Evolutionary conservation across 2,797 vertebrate genomes (phyloP).

Genomic region (Pampus argenteus): DNA sequence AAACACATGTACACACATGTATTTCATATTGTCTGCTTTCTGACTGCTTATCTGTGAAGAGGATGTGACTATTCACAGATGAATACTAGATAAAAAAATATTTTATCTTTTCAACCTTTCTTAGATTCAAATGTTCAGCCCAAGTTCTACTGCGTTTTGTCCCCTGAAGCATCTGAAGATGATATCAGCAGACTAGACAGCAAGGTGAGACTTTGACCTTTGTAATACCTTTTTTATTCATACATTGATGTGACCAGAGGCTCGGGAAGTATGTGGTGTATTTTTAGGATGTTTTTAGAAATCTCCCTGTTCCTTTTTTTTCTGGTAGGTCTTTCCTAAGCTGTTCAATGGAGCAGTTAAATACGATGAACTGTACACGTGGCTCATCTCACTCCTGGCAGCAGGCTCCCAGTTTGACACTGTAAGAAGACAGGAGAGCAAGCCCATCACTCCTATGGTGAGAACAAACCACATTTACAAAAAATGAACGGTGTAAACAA

Average conservation of each 20-base stretch:
- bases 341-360: conserved; percentile 91
- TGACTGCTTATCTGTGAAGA: not conserved
- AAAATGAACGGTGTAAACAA: not conserved
- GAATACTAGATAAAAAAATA: conserved; percentile 6
- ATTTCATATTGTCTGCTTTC: not conserved
- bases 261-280: not conserved
- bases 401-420: conserved; percentile 96
- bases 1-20: not conserved
- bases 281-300: not conserved
- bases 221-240: not conserved
- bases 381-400: conserved; percentile 90
- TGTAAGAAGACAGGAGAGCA: conserved; percentile 92
- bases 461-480: conserved; percentile 60
- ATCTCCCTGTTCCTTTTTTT: not conserved
- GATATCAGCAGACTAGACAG: conserved; percentile 92
- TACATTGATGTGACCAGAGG: not conserved
- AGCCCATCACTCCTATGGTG: conserved; percentile 92
- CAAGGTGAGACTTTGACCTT: conserved; percentile 80
- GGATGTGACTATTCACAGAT: not conserved
- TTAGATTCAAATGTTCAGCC: conserved; percentile 91
- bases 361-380: conserved; percentile 92
- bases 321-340: conserved; percentile 91
- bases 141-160: conserved; percentile 97
- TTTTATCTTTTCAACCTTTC: conserved; percentile 20
- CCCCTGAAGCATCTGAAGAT: conserved; percentile 95